These are phyloP conservation scores for Meiosimyza decipiens DNA, from an alignment of 2,888 invertebrate genomes.

Conservation along the genomic window DNA sequence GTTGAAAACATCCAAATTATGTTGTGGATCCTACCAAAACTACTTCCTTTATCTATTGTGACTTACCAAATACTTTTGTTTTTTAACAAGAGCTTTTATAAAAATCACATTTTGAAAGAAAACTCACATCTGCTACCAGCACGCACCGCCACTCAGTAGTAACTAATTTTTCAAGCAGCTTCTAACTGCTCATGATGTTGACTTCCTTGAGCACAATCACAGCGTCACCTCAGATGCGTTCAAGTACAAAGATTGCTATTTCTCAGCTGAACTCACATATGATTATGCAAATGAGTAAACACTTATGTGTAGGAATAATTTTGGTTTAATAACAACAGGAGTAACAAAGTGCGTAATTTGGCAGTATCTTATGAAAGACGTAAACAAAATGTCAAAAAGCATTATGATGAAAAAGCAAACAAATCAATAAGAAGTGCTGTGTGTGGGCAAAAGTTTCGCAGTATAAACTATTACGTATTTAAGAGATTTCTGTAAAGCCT, in stretches of 20 bases:
- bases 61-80: too few species aligned
- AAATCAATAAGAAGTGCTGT: not conserved
- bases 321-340: too few species aligned
- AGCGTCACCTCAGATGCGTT: too few species aligned
- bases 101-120: not conserved
- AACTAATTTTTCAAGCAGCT: slow-evolving; percentile 3
- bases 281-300: slow-evolving; percentile 27
- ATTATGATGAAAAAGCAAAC: not conserved
- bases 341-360: not conserved
- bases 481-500: too few species aligned
- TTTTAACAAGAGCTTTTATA: not conserved
- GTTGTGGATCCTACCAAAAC: too few species aligned
- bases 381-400: not conserved
- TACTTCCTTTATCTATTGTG: too few species aligned
- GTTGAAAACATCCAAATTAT: too few species aligned
- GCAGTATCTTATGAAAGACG: slow-evolving; percentile 5
- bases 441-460: not conserved
- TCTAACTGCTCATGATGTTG: not conserved
- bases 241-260: too few species aligned
- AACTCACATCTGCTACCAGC: not conserved
- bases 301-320: not conserved
- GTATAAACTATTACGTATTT: not conserved
- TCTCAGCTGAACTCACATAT: slow-evolving; percentile 15
- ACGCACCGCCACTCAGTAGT: not conserved
- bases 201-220: too few species aligned